Conservation (phyloP, 2,888 invertebrate species). For the Eristalinus aeneus region DNA sequence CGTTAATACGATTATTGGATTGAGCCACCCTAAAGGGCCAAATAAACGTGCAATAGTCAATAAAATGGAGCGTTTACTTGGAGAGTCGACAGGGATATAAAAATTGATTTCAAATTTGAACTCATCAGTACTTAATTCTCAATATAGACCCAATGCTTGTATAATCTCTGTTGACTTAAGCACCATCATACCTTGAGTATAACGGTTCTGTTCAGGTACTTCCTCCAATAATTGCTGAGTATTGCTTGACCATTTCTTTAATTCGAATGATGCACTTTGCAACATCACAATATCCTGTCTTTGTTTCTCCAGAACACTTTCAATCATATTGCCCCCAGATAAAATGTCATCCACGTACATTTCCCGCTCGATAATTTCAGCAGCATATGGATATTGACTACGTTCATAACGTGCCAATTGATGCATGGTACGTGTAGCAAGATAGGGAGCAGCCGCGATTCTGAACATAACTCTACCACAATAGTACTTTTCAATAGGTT, state of each 20-base stretch:
- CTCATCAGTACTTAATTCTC: constrained; percentile 18
- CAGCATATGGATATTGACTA: constrained; percentile 21
- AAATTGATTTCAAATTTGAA: constrained; percentile 29
- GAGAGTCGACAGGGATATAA: neutral
- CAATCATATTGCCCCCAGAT: too few relatives aligned
- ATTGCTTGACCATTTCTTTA: constrained; percentile 44
- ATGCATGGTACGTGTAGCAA: neutral
- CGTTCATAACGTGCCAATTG: constrained; percentile 41
- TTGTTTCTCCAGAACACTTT: too few relatives aligned
- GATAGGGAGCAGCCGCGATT: neutral
- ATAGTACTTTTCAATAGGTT: constrained; percentile 25
- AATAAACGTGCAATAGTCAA: constrained; percentile 40
- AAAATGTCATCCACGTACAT: constrained; percentile 14
- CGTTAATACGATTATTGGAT: neutral
- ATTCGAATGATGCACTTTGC: too few relatives aligned
- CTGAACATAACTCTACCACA: constrained; percentile 20
- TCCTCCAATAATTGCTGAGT: constrained; percentile 8
- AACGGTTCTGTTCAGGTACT: constrained; percentile 1
- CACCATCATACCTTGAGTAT: constrained; percentile 1
- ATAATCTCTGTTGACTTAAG: neutral
- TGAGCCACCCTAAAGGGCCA: constrained; percentile 15
- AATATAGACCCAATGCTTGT: constrained; percentile 33
- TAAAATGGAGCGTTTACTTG: constrained; percentile 33
- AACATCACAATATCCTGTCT: too few relatives aligned
- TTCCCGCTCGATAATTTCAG: neutral